Conservation (phyloP, 2,113 vertebrate genomes). For the Pao palembangensis region DNA sequence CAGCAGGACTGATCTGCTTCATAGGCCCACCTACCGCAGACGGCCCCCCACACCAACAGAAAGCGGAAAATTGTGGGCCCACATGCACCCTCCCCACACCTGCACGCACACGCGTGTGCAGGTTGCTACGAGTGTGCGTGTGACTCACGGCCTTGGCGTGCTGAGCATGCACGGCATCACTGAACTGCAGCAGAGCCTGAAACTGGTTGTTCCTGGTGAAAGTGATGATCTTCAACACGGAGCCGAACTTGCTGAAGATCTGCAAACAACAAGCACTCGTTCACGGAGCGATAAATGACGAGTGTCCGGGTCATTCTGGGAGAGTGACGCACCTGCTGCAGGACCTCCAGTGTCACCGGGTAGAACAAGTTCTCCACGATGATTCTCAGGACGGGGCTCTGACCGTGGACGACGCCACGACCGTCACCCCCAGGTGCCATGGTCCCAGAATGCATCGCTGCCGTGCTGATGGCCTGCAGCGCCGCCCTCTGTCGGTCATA, state of each 20-base stretch:
- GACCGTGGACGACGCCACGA: conserved; percentile 20
- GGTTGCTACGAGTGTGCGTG: background rate
- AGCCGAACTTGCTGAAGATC: conserved; percentile 62
- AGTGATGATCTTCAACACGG: conserved; percentile 55
- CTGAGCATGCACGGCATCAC: conserved; percentile 46
- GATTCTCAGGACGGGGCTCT: conserved; percentile 54
- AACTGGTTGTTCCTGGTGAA: conserved; percentile 64
- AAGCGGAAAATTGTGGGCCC: too few relatives aligned
- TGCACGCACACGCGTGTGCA: too few relatives aligned
- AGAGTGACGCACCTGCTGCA: conserved; percentile 40
- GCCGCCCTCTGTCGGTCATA: conserved; percentile 27
- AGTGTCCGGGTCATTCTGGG: too few relatives aligned
- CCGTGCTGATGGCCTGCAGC: conserved; percentile 39
- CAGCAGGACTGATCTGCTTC: background rate
- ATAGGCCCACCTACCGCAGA: too few relatives aligned
- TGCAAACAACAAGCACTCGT: conserved; percentile 4
- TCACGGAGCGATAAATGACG: too few relatives aligned
- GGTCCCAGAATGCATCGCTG: conserved; percentile 54
- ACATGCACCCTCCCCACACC: too few relatives aligned
- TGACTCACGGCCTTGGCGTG: conserved; percentile 57
- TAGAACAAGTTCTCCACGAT: conserved; percentile 61
- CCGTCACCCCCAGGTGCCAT: conserved; percentile 37
- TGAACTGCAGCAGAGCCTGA: conserved; percentile 61
- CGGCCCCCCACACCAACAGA: too few relatives aligned
- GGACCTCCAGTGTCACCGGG: conserved; percentile 57